These are phyloP conservation scores for Caretta caretta DNA, from an alignment of 2,113 vertebrate species.

Conservation along the genomic window DNA sequence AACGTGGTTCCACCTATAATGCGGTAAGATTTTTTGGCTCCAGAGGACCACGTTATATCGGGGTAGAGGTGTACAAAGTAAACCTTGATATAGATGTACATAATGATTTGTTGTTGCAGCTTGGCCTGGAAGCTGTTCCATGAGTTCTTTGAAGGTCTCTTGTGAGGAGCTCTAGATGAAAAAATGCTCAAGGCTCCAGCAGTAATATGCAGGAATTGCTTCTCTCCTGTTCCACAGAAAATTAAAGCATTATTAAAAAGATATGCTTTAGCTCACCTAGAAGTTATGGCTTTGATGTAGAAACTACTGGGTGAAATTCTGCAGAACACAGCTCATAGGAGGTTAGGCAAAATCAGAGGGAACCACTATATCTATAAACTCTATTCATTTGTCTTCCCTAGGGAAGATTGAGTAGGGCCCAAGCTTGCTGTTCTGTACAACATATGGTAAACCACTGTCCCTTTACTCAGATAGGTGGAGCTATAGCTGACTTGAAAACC, in stretches of 20 bases:
- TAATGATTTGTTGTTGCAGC: background rate
- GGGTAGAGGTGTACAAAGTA: background rate
- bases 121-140: background rate
- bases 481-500: background rate
- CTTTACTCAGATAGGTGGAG: background rate
- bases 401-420: background rate
- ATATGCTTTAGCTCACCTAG: background rate
- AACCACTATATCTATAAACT: background rate
- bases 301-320: background rate
- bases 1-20: no score
- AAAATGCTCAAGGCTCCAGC: background rate
- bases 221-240: background rate
- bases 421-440: background rate
- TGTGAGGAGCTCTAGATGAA: background rate
- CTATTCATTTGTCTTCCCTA: background rate
- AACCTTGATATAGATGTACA: background rate
- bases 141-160: background rate
- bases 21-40: no score
- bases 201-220: background rate
- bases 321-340: background rate
- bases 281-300: background rate
- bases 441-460: accelerated
- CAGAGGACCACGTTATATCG: no score
- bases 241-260: background rate
- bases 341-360: background rate